These are phyloP conservation scores for Parazoanthus darwini DNA, from an alignment of 92 coral and sea anemone genomes.

Conservation along the genomic window DNA sequence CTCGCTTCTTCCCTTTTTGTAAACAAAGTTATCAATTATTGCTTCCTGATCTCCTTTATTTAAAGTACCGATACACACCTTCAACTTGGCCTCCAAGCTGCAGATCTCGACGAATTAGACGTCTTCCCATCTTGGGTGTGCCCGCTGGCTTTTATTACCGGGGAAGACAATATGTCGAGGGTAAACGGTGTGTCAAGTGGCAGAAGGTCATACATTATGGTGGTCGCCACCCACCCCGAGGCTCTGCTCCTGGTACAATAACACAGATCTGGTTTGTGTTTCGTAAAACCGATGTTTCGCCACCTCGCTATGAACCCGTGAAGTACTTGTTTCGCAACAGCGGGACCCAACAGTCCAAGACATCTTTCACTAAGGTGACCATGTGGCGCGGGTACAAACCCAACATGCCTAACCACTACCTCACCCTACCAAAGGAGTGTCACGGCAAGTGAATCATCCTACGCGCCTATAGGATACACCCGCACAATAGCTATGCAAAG, in stretches of 20 bases:
- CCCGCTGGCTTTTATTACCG: neutral
- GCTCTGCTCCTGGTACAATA: neutral
- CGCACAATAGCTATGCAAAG: too few relatives aligned
- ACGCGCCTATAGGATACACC: too few relatives aligned
- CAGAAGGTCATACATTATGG: neutral
- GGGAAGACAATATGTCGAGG: neutral
- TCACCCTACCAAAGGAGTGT: neutral
- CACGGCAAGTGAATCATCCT: neutral
- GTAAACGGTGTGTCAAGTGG: neutral
- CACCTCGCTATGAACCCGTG: neutral
- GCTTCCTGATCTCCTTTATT: neutral
- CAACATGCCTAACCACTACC: neutral
- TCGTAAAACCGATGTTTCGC: neutral
- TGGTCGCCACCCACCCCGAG: neutral
- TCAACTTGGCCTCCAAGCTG: neutral
- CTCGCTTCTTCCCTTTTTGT: too few relatives aligned
- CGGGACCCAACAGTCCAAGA: neutral
- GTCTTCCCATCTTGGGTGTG: neutral
- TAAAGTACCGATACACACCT: slow-evolving; percentile 2
- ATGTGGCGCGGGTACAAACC: neutral
- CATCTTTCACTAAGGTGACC: neutral
- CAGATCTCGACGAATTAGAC: too few relatives aligned
- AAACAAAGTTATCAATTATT: neutral
- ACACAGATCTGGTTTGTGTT: neutral
- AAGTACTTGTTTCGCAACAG: neutral